phyloP scores from a whole-genome alignment of 2,797 vertebrate genomes.

The Anguilla marmorata region DNA sequence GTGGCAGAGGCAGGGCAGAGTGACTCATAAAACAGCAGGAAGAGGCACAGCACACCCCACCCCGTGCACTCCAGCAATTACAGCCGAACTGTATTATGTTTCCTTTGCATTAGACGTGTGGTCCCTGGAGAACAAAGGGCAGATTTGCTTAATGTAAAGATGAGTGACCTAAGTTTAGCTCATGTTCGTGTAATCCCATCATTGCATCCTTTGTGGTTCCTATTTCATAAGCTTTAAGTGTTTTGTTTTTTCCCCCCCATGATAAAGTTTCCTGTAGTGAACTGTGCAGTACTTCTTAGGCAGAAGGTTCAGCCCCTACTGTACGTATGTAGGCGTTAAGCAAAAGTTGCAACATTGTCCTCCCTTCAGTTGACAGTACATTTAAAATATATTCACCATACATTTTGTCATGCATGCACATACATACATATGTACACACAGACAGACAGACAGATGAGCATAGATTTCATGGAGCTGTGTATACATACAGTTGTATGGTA shows the following conservation, averaged over 20 bases:
- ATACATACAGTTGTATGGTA: background rate
- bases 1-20: background rate
- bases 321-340: background rate
- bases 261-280: conserved; percentile 35
- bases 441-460: background rate
- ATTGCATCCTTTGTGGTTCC: conserved; percentile 28
- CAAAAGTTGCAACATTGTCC: background rate
- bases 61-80: conserved; percentile 1
- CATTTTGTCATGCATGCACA: background rate
- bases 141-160: conserved; percentile 11
- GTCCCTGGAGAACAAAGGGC: background rate
- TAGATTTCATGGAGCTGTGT: background rate
- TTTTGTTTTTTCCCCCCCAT: conserved; percentile 5
- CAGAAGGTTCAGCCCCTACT: background rate
- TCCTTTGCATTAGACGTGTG: background rate
- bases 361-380: background rate
- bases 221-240: conserved; percentile 30
- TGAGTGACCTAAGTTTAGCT: conserved; percentile 11
- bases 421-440: background rate
- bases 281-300: background rate
- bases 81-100: conserved; percentile 20
- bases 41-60: background rate
- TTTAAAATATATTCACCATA: background rate
- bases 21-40: background rate
- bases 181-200: conserved; percentile 28